Conservation (phyloP, 2,113 vertebrate species). For the Meles meles region DNA sequence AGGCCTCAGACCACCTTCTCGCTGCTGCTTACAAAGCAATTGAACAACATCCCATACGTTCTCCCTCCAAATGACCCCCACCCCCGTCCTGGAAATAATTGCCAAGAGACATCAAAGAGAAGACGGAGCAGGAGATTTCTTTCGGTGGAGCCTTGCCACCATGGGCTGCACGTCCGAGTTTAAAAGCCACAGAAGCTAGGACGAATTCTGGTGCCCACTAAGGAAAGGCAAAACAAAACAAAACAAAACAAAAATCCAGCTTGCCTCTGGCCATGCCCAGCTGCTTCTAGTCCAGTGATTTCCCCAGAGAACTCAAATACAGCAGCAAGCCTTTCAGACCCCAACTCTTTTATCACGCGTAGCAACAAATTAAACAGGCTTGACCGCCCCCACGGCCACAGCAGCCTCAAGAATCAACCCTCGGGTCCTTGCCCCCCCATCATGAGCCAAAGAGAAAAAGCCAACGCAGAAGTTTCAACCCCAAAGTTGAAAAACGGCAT, state of each 20-base stretch:
- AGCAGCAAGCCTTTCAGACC: no score
- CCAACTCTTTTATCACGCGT: not conserved
- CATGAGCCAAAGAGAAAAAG: not conserved
- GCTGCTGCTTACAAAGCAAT: no score
- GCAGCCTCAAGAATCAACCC: rapidly evolving
- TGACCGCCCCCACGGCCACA: not conserved
- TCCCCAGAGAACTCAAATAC: not conserved
- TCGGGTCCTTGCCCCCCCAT: not conserved
- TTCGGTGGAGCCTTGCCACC: not conserved
- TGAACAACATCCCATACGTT: rapidly evolving
- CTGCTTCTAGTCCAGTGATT: not conserved
- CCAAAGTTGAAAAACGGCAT: not conserved
- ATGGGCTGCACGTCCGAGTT: not conserved
- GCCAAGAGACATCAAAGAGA: not conserved
- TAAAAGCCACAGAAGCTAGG: not conserved
- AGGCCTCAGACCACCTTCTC: not conserved
- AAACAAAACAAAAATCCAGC: not conserved
- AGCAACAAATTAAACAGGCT: not conserved
- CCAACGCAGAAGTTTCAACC: not conserved
- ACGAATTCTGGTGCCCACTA: not conserved
- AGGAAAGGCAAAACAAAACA: not conserved
- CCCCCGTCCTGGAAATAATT: not conserved
- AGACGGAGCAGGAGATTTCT: not conserved
- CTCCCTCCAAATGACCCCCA: not conserved
- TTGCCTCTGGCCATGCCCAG: not conserved